phyloP scores from a whole-genome alignment of 2,888 invertebrate species.

The Drosophila kuntzei region DNA sequence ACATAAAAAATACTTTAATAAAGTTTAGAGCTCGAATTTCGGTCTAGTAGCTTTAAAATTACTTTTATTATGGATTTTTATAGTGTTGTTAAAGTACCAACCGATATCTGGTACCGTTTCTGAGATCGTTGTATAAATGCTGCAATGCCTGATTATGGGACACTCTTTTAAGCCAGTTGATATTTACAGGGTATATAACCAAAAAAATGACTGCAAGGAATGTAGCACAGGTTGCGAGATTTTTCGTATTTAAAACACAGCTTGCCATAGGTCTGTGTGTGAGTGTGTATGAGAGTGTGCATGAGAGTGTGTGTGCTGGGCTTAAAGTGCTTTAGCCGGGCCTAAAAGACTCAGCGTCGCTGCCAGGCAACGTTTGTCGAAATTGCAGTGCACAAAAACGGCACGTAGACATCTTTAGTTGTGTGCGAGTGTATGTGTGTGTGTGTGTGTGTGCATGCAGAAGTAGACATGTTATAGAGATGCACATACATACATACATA shows the following conservation, averaged over 20 bases:
- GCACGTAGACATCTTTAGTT: slow-evolving; percentile 66
- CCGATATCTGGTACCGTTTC: too few species aligned
- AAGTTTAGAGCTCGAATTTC: too few species aligned
- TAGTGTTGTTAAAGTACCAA: too few species aligned
- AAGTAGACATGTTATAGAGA: slow-evolving; percentile 63
- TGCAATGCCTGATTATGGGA: too few species aligned
- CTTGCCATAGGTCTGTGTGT: slow-evolving; percentile 1
- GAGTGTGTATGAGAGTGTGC: slow-evolving; percentile 8
- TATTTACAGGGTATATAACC: slow-evolving; percentile 25
- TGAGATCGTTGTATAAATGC: too few species aligned
- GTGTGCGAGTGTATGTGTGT: slow-evolving; percentile 15
- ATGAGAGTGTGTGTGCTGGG: slow-evolving; percentile 29
- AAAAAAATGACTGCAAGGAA: slow-evolving; percentile 55
- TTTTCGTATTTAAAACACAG: slow-evolving; percentile 66
- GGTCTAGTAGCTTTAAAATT: too few species aligned
- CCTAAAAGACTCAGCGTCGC: slow-evolving; percentile 51
- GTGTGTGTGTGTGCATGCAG: slow-evolving; percentile 37
- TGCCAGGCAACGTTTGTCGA: slow-evolving; percentile 53
- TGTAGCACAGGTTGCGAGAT: slow-evolving; percentile 43
- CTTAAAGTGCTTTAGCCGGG: slow-evolving; percentile 60
- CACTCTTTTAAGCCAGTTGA: neutral
- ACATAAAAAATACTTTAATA: too few species aligned
- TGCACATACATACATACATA: slow-evolving; percentile 53
- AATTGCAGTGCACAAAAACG: slow-evolving; percentile 65
- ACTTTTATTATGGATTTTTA: too few species aligned